Evolutionary conservation across 2,113 vertebrate species (phyloP), one percentile per base, ranked within the genome.

Genomic region (Tonatia bakeri): DNA sequence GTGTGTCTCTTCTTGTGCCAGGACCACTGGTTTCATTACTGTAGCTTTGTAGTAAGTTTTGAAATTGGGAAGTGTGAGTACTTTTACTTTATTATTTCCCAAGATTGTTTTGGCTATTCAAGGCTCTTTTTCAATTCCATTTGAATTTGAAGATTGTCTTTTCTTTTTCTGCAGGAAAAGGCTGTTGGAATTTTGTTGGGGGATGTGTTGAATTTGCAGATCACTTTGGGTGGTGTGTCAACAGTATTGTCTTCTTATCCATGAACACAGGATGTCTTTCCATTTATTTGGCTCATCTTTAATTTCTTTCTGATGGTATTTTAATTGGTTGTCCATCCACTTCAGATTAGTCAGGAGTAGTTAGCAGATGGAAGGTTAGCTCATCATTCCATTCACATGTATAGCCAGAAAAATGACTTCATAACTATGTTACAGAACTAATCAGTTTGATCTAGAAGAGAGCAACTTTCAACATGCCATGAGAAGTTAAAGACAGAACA

Each of bases 401-500:
- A 19, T 45, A 94, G 36, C 64, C 54, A 90, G 73, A 76, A 92
- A 92, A 56, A 11, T 90, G 36, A 76, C 61, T 83, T 87, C 12
- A 75, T 95, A 91, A 88, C 69, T 87, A 7, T 73, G 26, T 81
- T 94, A 79, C 12, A 75, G 79, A 84, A 87, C 81, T 89, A 82
- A 93, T 84, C 26, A 4, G 50, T 93, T 80, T 88, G 3, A 87
- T 79, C 31, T 84, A 61, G 43, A 93, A 88, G 70, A 96, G 22
- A 75, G n/a, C 77, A 80, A 5, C 22, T 95, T 36, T 77, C 50
- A 82, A 31, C 33, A 56, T 91, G 5, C 52, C 38, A n/a, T 82
- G 38, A 96, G 61, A 93, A 91, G 7, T 65, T 81, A 94, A 77
- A 95, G 59, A 38, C 50, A 64, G 50, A 81, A 94, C 85, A 64